phyloP scores from a whole-genome alignment of 2,888 invertebrate species.

The Sepiola atlantica region DNA sequence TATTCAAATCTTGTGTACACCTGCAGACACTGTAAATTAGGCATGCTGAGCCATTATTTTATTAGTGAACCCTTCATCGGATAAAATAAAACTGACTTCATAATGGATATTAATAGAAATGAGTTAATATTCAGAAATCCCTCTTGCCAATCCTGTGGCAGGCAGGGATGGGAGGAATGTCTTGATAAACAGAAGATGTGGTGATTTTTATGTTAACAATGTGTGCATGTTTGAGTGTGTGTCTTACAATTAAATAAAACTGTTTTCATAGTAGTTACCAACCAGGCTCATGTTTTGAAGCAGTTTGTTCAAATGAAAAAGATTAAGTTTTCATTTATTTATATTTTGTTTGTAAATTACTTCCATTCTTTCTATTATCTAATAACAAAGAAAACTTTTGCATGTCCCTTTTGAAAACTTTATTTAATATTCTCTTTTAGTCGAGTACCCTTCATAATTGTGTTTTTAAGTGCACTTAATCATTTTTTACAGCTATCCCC shows the following conservation, averaged over 20 bases:
- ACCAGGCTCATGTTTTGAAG: not conserved
- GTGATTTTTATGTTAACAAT: not conserved
- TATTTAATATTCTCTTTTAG: not conserved
- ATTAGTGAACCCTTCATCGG: not conserved
- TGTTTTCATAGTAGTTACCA: not conserved
- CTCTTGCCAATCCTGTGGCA: not conserved
- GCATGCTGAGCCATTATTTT: not conserved
- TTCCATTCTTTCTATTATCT: not conserved
- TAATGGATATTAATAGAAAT: not conserved
- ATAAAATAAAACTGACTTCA: not conserved
- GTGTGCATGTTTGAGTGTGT: slow-evolving; percentile 4
- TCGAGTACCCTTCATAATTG: not conserved
- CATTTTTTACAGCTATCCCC: not conserved
- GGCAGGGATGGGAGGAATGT: not conserved
- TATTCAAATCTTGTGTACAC: not conserved
- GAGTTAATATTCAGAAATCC: not conserved
- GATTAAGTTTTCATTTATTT: not conserved
- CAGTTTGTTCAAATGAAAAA: not conserved
- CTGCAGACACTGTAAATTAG: not conserved
- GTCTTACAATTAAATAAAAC: slow-evolving; percentile 9
- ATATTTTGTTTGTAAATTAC: not conserved
- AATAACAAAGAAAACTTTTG: not conserved
- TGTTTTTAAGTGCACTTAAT: slow-evolving; percentile 24
- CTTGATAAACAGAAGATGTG: not conserved
- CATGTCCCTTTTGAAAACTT: not conserved